Evolutionary conservation across 2,888 invertebrate genomes (phyloP).

Genomic region (Drosophila picticornis): DNA sequence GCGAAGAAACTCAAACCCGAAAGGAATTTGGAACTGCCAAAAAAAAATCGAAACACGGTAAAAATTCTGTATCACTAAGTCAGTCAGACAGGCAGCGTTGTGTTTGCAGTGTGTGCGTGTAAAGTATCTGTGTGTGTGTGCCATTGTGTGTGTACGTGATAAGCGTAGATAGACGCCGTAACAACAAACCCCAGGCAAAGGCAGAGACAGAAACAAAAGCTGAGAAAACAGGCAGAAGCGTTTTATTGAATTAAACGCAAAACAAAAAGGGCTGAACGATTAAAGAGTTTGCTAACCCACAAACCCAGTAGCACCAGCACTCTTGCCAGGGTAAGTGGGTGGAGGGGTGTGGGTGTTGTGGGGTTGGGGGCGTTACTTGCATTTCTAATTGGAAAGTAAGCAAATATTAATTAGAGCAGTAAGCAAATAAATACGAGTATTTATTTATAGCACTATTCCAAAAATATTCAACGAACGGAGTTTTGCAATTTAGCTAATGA

Average conservation of each 20-base stretch:
- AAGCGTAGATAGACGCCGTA: slow-evolving; percentile 69
- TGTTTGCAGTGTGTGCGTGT: slow-evolving; percentile 28
- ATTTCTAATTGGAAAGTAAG: slow-evolving; percentile 42
- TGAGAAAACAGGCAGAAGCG: slow-evolving; percentile 19
- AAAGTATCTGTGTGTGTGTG: slow-evolving; percentile 23
- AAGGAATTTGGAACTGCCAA: slow-evolving; percentile 50
- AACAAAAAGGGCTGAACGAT: slow-evolving; percentile 63
- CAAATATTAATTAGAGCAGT: slow-evolving; percentile 41
- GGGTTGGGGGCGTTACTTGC: background rate
- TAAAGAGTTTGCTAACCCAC: slow-evolving; percentile 67
- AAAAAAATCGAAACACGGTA: slow-evolving; percentile 79
- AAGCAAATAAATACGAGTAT: slow-evolving; percentile 18
- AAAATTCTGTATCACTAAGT: slow-evolving; percentile 80
- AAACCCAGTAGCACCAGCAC: slow-evolving; percentile 43
- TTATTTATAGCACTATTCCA: slow-evolving; percentile 15
- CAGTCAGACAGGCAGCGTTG: slow-evolving; percentile 49
- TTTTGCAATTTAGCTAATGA: slow-evolving; percentile 12
- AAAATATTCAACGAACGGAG: slow-evolving; percentile 46
- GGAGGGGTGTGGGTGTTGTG: background rate
- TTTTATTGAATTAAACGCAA: slow-evolving; percentile 72
- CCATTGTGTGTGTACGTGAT: slow-evolving; percentile 61
- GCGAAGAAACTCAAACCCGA: slow-evolving; percentile 20
- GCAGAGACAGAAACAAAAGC: background rate
- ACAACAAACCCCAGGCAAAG: slow-evolving; percentile 68
- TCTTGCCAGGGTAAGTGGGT: slow-evolving; percentile 19